These are phyloP conservation scores for Nesidiocoris tenuis DNA, from an alignment of 2,888 invertebrate genomes.

Conservation along the genomic window DNA sequence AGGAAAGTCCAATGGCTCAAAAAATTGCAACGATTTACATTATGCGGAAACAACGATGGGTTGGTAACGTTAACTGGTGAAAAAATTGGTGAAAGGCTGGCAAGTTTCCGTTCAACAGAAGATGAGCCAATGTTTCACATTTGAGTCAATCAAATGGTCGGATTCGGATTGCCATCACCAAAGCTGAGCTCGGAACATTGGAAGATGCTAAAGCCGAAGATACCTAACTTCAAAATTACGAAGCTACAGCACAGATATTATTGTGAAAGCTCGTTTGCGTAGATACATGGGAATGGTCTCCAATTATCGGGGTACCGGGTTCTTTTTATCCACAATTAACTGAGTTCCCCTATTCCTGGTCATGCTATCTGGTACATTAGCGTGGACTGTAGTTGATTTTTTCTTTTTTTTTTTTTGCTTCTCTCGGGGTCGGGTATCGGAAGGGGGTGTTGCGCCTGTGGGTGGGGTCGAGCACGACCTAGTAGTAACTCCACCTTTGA, in stretches of 20 bases:
- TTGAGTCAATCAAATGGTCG: not conserved
- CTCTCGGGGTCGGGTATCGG: not conserved
- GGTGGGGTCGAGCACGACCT: conserved; percentile 42
- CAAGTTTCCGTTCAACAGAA: not conserved
- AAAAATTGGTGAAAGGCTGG: no score
- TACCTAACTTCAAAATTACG: conserved; percentile 20
- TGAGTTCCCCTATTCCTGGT: conserved; percentile 42
- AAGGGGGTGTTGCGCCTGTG: conserved; percentile 31
- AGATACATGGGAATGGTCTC: conserved; percentile 38
- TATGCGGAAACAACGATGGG: no score
- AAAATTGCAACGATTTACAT: no score
- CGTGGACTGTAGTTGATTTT: conserved; percentile 32
- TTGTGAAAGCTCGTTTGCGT: conserved; percentile 43
- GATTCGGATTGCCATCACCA: conserved; percentile 23
- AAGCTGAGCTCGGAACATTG: conserved; percentile 1
- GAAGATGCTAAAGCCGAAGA: conserved; percentile 20
- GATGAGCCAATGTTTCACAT: not conserved
- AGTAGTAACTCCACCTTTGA: conserved; percentile 41
- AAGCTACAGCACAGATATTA: conserved; percentile 27
- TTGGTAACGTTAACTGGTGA: no score
- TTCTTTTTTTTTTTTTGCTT: not conserved
- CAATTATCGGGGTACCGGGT: conserved; percentile 43
- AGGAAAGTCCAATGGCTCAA: no score
- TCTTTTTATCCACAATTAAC: conserved; percentile 43
- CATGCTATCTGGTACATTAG: conserved; percentile 43